Base-by-base conservation (phyloP, 2,888 invertebrate species). In the Eueremaeus valkanovi region DNA sequence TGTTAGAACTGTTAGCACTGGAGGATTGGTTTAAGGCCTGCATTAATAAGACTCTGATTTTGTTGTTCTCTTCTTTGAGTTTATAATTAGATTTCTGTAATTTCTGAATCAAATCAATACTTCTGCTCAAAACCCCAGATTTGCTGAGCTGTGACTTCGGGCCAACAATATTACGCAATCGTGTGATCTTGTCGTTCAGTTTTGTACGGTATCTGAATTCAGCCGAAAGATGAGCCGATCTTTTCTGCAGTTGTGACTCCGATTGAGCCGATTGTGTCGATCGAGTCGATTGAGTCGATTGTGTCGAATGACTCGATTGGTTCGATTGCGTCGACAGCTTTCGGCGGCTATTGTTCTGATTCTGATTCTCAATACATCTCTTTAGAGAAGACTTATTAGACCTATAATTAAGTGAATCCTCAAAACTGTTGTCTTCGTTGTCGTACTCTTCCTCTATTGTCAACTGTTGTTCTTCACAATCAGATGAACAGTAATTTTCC, bases 181-280 rank as follows among this genome's bases (percentile, higher is more conserved):
- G 42, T 5, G 27, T 70, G 1, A 75, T 75, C 27, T 75, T 75
- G 16, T 75, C 75, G 29, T 75, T 75, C 51, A 75, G 24, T 58
- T 75, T 75, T 9, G 75, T 75, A 9, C 75, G 70, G 24, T 75
- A 75, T 18, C 75, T 45, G 45, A 75, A 75, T 18, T 75, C 75
- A 13, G 75, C 75, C n/a, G 75, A 75, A 6, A 75, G 21, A 58
- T 75, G 75, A 8, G 75, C 75, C 16, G 75, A 33, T 13, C 75
- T 24, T 72, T 75, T 75, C 21, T 75, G 75, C 27, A 49, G 16
- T 27, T 75, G 75, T 21, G 49, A 21, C 6, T 18, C 49, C 11
- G 49, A 49, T 3, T n/a, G n/a, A 9, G 49, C 21, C n/a, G 49
- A 58, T 27, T 27, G 29, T 9, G 13, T 58, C n/a, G n/a, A n/a